Conservation (phyloP, 1,140 invertebrate species). For the Harpegnathos saltator region DNA sequence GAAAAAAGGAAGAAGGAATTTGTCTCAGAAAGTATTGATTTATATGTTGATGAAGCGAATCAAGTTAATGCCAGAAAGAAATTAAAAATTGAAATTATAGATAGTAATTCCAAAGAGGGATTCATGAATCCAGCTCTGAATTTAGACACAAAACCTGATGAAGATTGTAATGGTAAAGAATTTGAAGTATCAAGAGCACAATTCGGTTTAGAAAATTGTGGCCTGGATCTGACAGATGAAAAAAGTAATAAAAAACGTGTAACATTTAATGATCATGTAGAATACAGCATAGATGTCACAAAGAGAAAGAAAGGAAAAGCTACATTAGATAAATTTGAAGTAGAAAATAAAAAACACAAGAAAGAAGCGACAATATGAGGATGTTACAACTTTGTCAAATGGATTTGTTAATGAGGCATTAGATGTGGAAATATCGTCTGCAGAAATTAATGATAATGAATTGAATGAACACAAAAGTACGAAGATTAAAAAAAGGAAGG, state of each 20-base stretch:
- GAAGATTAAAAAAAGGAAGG: conserved; percentile 69
- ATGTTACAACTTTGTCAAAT: not conserved
- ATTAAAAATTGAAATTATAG: conserved; percentile 29
- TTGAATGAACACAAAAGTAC: conserved; percentile 76
- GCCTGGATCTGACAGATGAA: conserved; percentile 81
- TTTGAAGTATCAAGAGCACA: conserved; percentile 79
- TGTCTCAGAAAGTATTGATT: conserved; percentile 43
- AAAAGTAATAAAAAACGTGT: conserved; percentile 78
- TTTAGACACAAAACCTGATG: conserved; percentile 59
- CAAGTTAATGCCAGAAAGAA: conserved; percentile 37
- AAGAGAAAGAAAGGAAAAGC: conserved; percentile 75
- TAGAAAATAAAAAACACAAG: conserved; percentile 78
- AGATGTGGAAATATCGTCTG: conserved; percentile 68
- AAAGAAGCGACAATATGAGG: conserved; percentile 68
- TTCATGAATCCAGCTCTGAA: conserved; percentile 76
- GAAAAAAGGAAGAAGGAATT: conserved; percentile 67
- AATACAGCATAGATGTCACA: conserved; percentile 78
- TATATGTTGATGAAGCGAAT: conserved; percentile 13
- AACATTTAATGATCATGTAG: conserved; percentile 81
- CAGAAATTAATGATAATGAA: conserved; percentile 78
- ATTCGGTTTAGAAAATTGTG: conserved; percentile 80
- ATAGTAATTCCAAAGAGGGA: conserved; percentile 55
- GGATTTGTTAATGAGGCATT: conserved; percentile 77
- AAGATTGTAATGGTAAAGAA: conserved; percentile 64
- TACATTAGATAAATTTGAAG: conserved; percentile 82